Percentiles rank a stretch among this genome's conserved stretches.
Conservation (phyloP, 2,888 invertebrate species). For the Clunio marinus region DNA sequence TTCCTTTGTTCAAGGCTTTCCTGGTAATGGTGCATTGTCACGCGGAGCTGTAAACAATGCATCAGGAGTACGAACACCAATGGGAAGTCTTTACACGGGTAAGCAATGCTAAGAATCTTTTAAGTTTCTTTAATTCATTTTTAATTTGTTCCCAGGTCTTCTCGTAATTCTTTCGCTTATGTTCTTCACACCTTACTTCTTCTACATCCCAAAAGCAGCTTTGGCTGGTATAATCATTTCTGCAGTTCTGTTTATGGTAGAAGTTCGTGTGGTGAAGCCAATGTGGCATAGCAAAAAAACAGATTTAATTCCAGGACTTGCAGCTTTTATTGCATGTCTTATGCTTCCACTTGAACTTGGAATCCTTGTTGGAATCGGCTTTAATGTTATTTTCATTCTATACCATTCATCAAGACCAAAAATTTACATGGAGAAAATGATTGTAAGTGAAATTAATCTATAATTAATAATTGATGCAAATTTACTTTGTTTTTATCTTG, state of each 20-base stretch:
- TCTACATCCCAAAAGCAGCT: constrained; percentile 78
- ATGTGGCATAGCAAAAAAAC: constrained; percentile 88
- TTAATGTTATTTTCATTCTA: constrained; percentile 78
- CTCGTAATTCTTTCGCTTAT: constrained; percentile 79
- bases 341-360: constrained; percentile 81
- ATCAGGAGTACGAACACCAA: constrained; percentile 81
- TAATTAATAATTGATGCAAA: no score
- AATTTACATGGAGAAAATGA: constrained; percentile 71
- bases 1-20: constrained; percentile 78
- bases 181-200: constrained; percentile 84
- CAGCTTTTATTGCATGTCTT: constrained; percentile 81
- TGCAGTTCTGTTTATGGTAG: constrained; percentile 89
- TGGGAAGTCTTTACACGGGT: constrained; percentile 79
- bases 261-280: constrained; percentile 77
- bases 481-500: constrained; percentile 41
- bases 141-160: constrained; percentile 54
- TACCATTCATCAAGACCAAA: constrained; percentile 85
- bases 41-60: constrained; percentile 85
- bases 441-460: no score
- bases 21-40: constrained; percentile 76
- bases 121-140: neutral
- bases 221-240: constrained; percentile 87
- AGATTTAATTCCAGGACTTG: constrained; percentile 78
- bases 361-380: constrained; percentile 76
- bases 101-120: constrained; percentile 41